Evolutionary conservation across 2,113 vertebrate genomes (phyloP), one percentile per base, ranked within the genome.

Genomic region (Salvelinus fontinalis): DNA sequence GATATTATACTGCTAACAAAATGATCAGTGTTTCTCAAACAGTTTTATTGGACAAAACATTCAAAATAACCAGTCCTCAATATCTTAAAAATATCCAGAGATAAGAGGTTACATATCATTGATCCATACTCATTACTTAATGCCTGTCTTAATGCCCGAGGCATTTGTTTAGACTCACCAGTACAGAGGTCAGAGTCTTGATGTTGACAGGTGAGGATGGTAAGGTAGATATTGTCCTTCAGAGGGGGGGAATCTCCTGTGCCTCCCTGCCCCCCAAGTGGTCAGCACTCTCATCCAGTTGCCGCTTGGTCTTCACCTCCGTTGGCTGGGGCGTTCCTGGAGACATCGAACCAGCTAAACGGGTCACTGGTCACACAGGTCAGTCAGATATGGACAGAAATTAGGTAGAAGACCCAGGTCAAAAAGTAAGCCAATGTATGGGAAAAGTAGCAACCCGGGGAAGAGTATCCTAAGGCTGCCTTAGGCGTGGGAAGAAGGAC

Each of bases 121-220:
- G 34, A 39, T 8, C 34, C 7, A 39, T 39, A 39, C 7, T 39
- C 34, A 39, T 39, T 39, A 39, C 7, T 39, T 39, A 39, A 39
- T 34, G 29, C 6, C 3, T 62, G 59, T 7, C 7, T 22, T 20
- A 62, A n/a, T 20, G 16, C 31, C 60, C 2, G 31, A 5, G 31
- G 31, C 31, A 31, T 31, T 31, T 34, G 31, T n/a, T 68, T 5
- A 7, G n/a, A 94, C 95, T 95, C 85, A 97, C 95, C 95, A 96
- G 90, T 79, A 97, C 79, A 62, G 95, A 94, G 70, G 94, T 93
- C 83, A 97, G 92, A 13, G 92, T 94, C 81, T 96, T 94, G 57
- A 96, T 95, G 81, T 96, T 96, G 89, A 97, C 31, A 81, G 94
- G 95, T 73, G 86, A 95, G 81, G 83, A 97, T 94, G 87, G 93